Conservation (phyloP, 2,797 vertebrate species). For the Channa striata region DNA sequence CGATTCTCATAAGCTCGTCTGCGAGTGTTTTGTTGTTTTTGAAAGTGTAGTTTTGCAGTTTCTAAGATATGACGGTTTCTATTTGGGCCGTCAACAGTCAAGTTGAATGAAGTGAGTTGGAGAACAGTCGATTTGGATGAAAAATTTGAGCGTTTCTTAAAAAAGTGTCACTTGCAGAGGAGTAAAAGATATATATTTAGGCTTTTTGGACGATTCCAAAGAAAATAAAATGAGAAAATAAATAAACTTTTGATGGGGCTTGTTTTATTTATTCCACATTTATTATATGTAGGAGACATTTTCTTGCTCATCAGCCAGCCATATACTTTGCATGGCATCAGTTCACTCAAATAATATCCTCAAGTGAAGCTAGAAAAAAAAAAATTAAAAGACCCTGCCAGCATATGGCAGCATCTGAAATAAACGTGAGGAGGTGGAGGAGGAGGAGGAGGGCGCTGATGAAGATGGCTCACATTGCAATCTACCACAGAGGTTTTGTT, state of each 20-base stretch:
- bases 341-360: conserved; percentile 55
- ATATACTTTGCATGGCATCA: conserved; percentile 47
- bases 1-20: too few relatives aligned
- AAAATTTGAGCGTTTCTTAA: too few relatives aligned
- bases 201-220: too few relatives aligned
- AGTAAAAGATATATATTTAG: too few relatives aligned
- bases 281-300: conserved; percentile 36
- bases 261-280: not conserved
- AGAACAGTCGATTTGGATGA: too few relatives aligned
- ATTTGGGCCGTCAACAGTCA: too few relatives aligned
- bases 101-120: too few relatives aligned
- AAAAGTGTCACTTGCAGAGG: too few relatives aligned
- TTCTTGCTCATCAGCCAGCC: conserved; percentile 50
- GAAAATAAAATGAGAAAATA: too few relatives aligned
- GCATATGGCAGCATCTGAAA: conserved; percentile 63
- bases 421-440: conserved; percentile 54
- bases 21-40: too few relatives aligned
- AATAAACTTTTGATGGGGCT: not conserved
- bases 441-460: conserved; percentile 62
- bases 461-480: conserved; percentile 72
- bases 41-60: too few relatives aligned
- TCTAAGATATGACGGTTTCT: too few relatives aligned
- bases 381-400: conserved; percentile 32
- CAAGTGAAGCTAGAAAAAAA: conserved; percentile 33
- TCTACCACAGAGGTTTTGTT: conserved; percentile 80